phyloP scores from a whole-genome alignment of 2,888 invertebrate species.

The Shargacucullia verbasci region DNA sequence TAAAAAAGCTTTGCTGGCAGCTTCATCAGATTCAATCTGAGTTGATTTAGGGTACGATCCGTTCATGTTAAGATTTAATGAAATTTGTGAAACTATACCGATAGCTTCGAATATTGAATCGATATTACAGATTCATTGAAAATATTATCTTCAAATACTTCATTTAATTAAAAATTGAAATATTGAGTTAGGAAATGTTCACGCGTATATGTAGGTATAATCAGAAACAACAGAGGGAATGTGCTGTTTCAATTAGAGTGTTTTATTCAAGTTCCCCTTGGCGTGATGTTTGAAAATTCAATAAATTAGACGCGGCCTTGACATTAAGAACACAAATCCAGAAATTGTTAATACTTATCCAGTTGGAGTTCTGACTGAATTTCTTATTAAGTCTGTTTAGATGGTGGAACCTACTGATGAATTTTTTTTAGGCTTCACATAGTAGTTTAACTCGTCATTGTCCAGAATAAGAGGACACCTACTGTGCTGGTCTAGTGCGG shows the following conservation, averaged over 20 bases:
- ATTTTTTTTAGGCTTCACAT: too few relatives aligned
- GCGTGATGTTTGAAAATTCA: too few relatives aligned
- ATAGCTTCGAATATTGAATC: too few relatives aligned
- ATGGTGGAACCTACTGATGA: too few relatives aligned
- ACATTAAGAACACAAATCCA: not conserved
- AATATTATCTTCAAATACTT: too few relatives aligned
- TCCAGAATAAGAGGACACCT: too few relatives aligned
- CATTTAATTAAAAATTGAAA: too few relatives aligned
- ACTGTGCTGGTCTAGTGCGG: too few relatives aligned
- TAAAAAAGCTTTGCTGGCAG: conserved; percentile 5
- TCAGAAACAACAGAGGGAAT: not conserved
- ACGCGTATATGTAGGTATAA: not conserved
- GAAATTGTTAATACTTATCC: not conserved
- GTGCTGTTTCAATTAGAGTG: not conserved
- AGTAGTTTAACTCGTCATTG: too few relatives aligned
- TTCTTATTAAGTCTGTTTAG: too few relatives aligned
- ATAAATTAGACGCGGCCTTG: not conserved
- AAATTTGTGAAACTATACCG: conserved; percentile 5
- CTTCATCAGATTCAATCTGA: conserved; percentile 16
- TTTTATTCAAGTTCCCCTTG: not conserved
- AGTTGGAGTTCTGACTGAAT: not conserved
- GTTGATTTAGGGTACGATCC: conserved; percentile 1
- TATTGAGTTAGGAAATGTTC: too few relatives aligned
- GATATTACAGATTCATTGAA: too few relatives aligned
- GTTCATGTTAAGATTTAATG: conserved; percentile 8